Evolutionary conservation across 2,113 vertebrate species (phyloP).

Genomic region (Agapornis roseicollis): DNA sequence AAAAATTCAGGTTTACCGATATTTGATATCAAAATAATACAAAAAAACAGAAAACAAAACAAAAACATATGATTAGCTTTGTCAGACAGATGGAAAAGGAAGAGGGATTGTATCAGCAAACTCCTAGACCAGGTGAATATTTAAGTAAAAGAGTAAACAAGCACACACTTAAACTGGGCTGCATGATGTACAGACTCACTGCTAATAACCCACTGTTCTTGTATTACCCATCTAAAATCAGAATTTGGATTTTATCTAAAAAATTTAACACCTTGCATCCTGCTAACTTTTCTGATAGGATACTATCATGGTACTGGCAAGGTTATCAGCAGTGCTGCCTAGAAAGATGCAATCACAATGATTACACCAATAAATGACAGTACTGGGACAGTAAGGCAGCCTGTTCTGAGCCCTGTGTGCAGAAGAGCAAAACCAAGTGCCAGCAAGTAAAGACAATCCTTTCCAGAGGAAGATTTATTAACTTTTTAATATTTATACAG

Average conservation of each 20-base stretch:
- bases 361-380: neutral
- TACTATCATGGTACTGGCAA: neutral
- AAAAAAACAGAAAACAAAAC: neutral
- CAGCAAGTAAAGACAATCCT: neutral
- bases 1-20: neutral
- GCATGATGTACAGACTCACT: fast-evolving
- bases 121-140: neutral
- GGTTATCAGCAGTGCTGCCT: neutral
- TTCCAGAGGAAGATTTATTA: neutral
- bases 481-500: neutral
- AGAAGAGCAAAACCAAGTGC: neutral
- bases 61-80: neutral
- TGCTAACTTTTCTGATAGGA: neutral
- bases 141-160: neutral
- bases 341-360: neutral
- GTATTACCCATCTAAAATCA: neutral
- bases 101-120: neutral
- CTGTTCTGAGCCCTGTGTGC: neutral
- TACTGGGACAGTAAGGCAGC: neutral
- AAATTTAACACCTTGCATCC: neutral
- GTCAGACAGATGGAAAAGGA: neutral
- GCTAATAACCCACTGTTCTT: neutral
- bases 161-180: neutral
- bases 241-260: neutral
- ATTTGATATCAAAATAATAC: neutral